phyloP scores from a whole-genome alignment of 2,113 vertebrate species.

The Antigone vipio region DNA sequence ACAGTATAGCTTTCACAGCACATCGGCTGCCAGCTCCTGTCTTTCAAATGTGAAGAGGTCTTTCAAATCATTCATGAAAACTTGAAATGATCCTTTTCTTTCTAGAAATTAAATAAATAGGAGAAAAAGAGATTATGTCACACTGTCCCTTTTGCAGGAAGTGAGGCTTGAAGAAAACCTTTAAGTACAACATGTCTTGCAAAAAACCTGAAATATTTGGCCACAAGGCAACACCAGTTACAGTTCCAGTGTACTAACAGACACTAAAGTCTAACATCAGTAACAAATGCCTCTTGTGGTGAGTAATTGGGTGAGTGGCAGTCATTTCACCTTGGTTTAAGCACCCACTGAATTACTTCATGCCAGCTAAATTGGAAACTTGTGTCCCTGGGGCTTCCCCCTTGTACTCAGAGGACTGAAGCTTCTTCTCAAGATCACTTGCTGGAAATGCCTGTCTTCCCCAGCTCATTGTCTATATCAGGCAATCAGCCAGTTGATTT shows the following conservation, averaged over 20 bases:
- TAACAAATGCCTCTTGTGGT: neutral
- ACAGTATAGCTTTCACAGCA: fast-evolving
- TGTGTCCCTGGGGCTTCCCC: neutral
- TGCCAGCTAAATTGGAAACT: neutral
- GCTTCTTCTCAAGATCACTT: neutral
- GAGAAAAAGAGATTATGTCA: neutral
- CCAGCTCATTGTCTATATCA: neutral
- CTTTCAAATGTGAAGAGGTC: neutral
- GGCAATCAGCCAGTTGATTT: neutral
- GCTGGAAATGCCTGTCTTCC: neutral
- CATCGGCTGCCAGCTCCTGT: fast-evolving
- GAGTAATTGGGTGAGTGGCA: neutral
- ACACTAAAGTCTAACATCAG: neutral
- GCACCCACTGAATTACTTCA: neutral
- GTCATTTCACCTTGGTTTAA: neutral
- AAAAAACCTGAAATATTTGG: neutral
- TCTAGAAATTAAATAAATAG: neutral
- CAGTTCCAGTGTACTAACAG: neutral
- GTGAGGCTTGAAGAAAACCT: neutral
- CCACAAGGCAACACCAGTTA: neutral
- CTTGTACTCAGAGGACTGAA: neutral
- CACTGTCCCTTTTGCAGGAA: neutral
- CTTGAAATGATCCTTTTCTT: neutral
- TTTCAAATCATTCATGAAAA: neutral
- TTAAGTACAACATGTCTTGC: neutral